Percentiles rank a stretch among this genome's conserved stretches.
phyloP scores from a whole-genome alignment of 2,888 invertebrate genomes.

The Galeruca laticollis region DNA sequence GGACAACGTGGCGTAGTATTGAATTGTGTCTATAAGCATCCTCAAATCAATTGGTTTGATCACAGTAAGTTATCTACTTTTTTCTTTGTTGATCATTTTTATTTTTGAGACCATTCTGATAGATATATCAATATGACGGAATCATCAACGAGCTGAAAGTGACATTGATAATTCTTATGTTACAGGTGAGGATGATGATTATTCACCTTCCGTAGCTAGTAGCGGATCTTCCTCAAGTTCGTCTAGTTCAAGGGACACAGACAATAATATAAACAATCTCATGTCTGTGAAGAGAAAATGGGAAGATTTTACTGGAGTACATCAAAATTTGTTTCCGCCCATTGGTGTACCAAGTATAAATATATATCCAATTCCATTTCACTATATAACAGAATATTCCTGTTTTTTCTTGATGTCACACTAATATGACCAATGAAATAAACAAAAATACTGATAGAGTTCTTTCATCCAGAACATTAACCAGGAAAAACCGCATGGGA shows the following conservation, averaged over 20 bases:
- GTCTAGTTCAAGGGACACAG: too few species aligned
- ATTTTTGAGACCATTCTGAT: background rate
- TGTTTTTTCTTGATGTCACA: background rate
- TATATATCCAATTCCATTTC: background rate
- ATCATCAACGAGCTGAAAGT: background rate
- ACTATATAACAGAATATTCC: too few species aligned
- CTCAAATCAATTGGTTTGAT: background rate
- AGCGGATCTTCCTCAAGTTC: too few species aligned
- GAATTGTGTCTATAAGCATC: background rate
- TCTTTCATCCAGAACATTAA: too few species aligned
- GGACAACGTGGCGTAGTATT: background rate
- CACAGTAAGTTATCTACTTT: background rate
- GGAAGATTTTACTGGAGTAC: background rate
- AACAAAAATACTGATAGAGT: too few species aligned
- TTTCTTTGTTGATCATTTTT: conserved; percentile 1
- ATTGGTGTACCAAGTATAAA: background rate
- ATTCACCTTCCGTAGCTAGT: too few species aligned
- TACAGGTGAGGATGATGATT: too few species aligned
- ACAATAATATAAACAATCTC: too few species aligned
- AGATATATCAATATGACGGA: background rate
- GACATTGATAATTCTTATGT: background rate
- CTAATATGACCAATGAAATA: background rate
- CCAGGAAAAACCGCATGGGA: background rate
- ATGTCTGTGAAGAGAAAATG: too few species aligned
- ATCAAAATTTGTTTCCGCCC: background rate